Conservation (phyloP, 2,888 invertebrate genomes). For the Brenthis hecate region DNA sequence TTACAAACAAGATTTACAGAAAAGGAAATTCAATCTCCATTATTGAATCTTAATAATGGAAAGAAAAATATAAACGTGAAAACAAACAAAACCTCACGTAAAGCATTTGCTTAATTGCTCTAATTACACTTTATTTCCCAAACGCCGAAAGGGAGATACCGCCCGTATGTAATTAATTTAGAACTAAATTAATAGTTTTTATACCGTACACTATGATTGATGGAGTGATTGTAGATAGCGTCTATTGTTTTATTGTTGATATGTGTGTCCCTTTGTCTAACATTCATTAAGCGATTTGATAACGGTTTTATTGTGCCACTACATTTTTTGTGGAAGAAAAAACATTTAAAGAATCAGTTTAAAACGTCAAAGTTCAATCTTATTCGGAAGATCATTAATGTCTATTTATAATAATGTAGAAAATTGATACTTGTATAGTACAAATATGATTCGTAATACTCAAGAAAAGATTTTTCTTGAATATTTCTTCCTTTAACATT, state of each 20-base stretch:
- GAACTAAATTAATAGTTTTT: slow-evolving; percentile 41
- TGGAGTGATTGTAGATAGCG: slow-evolving; percentile 19
- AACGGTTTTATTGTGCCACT: no score
- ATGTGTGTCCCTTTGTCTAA: no score
- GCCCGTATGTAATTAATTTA: slow-evolving; percentile 50
- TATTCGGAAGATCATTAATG: no score
- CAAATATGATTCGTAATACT: no score
- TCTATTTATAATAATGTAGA: no score
- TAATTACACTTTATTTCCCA: slow-evolving; percentile 37
- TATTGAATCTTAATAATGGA: slow-evolving; percentile 11
- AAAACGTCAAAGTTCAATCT: no score
- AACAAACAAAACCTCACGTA: slow-evolving; percentile 8
- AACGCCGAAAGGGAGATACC: slow-evolving; percentile 27
- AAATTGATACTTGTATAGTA: no score
- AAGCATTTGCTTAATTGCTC: slow-evolving; percentile 14
- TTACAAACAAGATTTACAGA: neutral
- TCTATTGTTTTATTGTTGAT: slow-evolving; percentile 8
- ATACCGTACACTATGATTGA: slow-evolving; percentile 38
- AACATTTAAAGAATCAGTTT: no score
- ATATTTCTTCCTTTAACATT: no score
- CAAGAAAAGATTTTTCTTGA: no score
- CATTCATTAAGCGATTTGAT: no score
- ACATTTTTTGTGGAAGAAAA: no score
- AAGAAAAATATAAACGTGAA: slow-evolving; percentile 2
- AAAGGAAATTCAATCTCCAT: neutral